phyloP scores from a whole-genome alignment of 2,797 vertebrate species.

The Coreius guichenoti region DNA sequence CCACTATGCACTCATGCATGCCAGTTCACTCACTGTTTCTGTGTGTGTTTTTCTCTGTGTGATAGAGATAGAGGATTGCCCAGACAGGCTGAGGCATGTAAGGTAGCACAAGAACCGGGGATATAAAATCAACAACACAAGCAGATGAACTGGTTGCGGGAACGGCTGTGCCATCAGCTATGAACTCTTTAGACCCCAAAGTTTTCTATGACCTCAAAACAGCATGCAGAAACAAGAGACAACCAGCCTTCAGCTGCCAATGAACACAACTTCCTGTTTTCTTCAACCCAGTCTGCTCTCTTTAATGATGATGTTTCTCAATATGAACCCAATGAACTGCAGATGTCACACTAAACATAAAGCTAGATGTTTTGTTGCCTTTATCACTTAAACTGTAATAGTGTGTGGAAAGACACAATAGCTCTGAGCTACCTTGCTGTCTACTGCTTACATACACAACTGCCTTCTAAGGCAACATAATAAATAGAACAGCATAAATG shows the following conservation, averaged over 20 bases:
- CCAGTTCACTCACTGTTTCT: background rate
- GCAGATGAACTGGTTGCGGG: conserved; percentile 21
- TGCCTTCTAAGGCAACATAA: background rate
- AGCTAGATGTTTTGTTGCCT: background rate
- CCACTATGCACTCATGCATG: background rate
- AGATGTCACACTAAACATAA: conserved; percentile 2
- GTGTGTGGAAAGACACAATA: background rate
- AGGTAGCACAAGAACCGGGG: conserved; percentile 31
- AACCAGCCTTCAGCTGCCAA: background rate
- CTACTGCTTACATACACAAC: background rate
- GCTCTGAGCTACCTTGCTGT: background rate
- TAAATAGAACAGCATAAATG: background rate
- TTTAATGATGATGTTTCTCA: background rate
- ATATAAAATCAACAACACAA: conserved; percentile 66
- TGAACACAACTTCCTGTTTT: conserved; percentile 47
- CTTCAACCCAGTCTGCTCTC: conserved; percentile 9
- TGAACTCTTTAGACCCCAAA: conserved; percentile 24
- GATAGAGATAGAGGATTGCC: conserved; percentile 6
- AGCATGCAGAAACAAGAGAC: conserved; percentile 25
- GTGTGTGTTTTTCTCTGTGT: background rate
- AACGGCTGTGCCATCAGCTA: background rate
- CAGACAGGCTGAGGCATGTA: conserved; percentile 47
- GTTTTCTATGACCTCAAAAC: conserved; percentile 20
- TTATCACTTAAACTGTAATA: background rate
- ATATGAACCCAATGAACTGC: conserved; percentile 16